Evolutionary conservation across 2,113 vertebrate genomes (phyloP).

Genomic region (Pitta sordida): DNA sequence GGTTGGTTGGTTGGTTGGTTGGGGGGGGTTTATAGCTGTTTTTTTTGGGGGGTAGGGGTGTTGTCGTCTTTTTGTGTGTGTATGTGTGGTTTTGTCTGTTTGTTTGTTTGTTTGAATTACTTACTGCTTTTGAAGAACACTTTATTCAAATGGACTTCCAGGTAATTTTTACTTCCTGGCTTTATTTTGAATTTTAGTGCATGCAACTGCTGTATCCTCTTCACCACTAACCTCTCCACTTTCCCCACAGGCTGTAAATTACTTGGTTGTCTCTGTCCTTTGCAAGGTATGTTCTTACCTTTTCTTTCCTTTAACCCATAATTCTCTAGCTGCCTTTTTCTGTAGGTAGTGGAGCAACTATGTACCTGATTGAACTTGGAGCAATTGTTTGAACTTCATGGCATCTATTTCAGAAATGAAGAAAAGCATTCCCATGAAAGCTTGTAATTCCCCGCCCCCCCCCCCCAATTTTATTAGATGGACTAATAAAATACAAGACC

Average conservation of each 20-base stretch:
- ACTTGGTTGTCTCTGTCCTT: neutral
- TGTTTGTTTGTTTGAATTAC: neutral
- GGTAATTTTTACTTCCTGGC: neutral
- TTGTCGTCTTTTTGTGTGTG: no score
- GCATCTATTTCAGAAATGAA: neutral
- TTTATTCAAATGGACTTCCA: neutral
- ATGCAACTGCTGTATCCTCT: neutral
- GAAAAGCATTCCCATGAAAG: neutral
- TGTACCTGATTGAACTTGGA: neutral
- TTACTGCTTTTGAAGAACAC: neutral
- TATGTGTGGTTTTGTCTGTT: neutral
- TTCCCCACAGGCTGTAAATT: neutral
- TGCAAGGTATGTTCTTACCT: neutral
- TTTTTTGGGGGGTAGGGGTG: no score
- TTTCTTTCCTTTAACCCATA: neutral
- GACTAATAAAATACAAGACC: neutral
- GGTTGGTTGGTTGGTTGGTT: neutral
- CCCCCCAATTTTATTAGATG: neutral
- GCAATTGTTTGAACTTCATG: neutral
- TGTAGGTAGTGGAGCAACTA: neutral
- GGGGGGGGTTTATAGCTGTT: no score
- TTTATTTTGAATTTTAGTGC: neutral
- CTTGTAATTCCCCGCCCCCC: neutral
- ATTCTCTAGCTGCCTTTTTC: neutral
- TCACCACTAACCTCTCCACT: neutral